Conservation (phyloP, 2,113 vertebrate species). For the Balaenoptera acutorostrata region DNA sequence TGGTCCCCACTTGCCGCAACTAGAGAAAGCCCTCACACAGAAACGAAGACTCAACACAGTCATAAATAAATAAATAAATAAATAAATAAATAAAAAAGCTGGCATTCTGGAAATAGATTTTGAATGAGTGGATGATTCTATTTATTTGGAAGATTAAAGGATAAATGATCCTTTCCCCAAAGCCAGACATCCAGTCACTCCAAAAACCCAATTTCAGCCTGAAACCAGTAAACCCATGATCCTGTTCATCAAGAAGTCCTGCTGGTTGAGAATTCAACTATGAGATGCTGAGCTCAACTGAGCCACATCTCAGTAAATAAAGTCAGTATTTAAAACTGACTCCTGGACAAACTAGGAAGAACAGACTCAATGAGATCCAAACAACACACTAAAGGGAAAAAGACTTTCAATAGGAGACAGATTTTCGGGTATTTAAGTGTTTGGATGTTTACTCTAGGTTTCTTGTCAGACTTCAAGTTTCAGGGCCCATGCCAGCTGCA, state of each 20-base stretch:
- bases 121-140: not conserved
- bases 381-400: not conserved
- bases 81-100: not conserved
- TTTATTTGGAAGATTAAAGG: not conserved
- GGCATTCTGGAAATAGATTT: not conserved
- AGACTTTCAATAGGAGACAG: not conserved
- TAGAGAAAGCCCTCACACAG: too few species aligned
- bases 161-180: not conserved
- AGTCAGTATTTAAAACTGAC: not conserved
- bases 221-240: not conserved
- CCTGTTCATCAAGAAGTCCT: not conserved
- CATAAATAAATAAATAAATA: too few species aligned
- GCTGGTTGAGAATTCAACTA: not conserved
- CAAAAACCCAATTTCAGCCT: constrained; percentile 9
- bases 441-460: not conserved
- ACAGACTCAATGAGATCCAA: not conserved
- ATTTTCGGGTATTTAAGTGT: not conserved
- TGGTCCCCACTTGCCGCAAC: too few species aligned
- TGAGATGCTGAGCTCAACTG: not conserved
- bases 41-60: too few species aligned
- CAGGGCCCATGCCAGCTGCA: not conserved
- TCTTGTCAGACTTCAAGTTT: constrained; percentile 40
- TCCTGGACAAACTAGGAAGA: not conserved
- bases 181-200: not conserved
- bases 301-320: not conserved